phyloP scores from a whole-genome alignment of 37 sponge, comb jelly and placozoan species.

The Dysidea cf. avara region DNA sequence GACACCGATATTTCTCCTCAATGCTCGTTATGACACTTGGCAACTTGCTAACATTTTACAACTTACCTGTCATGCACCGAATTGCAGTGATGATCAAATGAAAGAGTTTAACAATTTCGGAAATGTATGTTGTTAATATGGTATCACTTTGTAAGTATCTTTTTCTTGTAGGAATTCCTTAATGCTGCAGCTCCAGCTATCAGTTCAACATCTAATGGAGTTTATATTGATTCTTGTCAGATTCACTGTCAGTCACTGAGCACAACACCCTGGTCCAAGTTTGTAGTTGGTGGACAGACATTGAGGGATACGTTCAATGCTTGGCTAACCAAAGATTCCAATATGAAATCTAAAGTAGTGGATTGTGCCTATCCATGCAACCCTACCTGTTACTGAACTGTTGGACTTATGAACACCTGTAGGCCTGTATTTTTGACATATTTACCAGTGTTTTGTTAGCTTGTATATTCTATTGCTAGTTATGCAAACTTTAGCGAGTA shows the following conservation, averaged over 20 bases:
- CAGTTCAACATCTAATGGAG: slow-evolving; percentile 46
- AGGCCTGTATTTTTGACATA: too few relatives aligned
- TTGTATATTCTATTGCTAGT: too few relatives aligned
- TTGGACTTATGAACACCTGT: too few relatives aligned
- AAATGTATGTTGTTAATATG: slow-evolving; percentile 44
- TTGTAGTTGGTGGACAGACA: slow-evolving; percentile 23
- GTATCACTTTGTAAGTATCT: neutral
- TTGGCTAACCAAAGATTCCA: slow-evolving; percentile 26
- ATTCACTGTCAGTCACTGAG: slow-evolving; percentile 74
- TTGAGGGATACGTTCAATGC: slow-evolving; percentile 52
- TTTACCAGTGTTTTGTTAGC: too few relatives aligned
- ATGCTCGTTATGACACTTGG: slow-evolving; percentile 75
- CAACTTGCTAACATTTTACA: slow-evolving; percentile 55
- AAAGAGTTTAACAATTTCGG: slow-evolving; percentile 38
- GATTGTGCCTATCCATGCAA: slow-evolving; percentile 42
- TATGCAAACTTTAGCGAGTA: too few relatives aligned
- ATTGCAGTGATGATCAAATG: slow-evolving; percentile 55
- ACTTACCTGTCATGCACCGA: slow-evolving; percentile 55
- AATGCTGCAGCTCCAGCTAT: slow-evolving; percentile 31
- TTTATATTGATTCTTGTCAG: slow-evolving; percentile 67
- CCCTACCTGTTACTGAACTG: neutral
- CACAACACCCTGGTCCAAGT: slow-evolving; percentile 43
- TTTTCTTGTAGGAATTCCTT: slow-evolving; percentile 22
- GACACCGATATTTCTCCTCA: slow-evolving; percentile 64
- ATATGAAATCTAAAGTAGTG: neutral